These are phyloP conservation scores for Pollicipes pollicipes DNA, from an alignment of 1,140 invertebrate species.

Conservation along the genomic window DNA sequence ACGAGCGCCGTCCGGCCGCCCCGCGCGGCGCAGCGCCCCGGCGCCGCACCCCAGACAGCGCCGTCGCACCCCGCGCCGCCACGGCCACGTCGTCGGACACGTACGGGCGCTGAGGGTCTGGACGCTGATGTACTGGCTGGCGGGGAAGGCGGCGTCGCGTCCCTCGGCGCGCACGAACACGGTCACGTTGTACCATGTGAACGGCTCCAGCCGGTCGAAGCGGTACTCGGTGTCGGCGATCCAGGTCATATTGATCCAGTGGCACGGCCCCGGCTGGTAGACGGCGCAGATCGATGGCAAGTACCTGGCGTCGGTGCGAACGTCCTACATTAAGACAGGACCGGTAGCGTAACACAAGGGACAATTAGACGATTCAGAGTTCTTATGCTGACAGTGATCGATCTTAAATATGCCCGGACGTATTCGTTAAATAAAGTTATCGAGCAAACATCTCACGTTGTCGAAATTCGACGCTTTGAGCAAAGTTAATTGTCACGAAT, in stretches of 20 bases:
- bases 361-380: neutral
- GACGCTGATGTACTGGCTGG: constrained; percentile 10
- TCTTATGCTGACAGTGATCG: too few relatives aligned
- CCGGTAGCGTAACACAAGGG: too few relatives aligned
- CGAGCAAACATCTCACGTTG: too few relatives aligned
- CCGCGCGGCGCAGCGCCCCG: too few relatives aligned
- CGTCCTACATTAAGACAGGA: neutral
- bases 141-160: constrained; percentile 11
- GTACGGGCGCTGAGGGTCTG: constrained; percentile 23
- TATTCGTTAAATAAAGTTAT: too few relatives aligned
- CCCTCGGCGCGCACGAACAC: constrained; percentile 43
- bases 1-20: too few relatives aligned
- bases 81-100: constrained; percentile 41
- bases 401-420: too few relatives aligned
- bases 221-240: constrained; percentile 25
- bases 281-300: neutral
- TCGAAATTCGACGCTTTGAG: too few relatives aligned
- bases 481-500: neutral
- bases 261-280: neutral
- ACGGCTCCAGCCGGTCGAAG: constrained; percentile 46
- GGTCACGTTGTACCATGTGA: constrained; percentile 54
- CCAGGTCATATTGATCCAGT: constrained; percentile 31
- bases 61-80: constrained; percentile 20
- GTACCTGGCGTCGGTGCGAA: neutral
- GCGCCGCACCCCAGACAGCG: too few relatives aligned